These are phyloP conservation scores for Aeoliscus strigatus DNA, from an alignment of 2,797 vertebrate species.

Conservation along the genomic window DNA sequence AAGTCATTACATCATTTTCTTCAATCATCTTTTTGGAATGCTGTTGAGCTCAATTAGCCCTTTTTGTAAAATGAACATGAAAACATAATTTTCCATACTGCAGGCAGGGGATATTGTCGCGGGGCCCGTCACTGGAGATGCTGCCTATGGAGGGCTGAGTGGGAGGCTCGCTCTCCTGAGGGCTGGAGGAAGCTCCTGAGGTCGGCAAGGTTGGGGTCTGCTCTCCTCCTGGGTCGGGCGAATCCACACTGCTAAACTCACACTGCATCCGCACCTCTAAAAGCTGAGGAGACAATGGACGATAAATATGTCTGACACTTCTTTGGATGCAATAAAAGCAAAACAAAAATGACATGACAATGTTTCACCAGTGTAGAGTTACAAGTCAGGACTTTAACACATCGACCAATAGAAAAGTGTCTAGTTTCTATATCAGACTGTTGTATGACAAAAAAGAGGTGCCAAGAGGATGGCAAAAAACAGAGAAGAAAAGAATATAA, in stretches of 20 bases:
- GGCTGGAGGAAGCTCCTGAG: slow-evolving; percentile 80
- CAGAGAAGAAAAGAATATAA: neutral
- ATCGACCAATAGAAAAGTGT: too few relatives aligned
- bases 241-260: slow-evolving; percentile 85
- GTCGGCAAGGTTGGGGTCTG: slow-evolving; percentile 81
- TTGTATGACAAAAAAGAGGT: too few relatives aligned
- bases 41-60: neutral
- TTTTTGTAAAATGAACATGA: neutral
- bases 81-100: slow-evolving; percentile 72
- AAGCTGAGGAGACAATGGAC: slow-evolving; percentile 77
- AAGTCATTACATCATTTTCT: slow-evolving; percentile 4
- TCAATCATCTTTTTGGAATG: neutral
- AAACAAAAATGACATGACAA: too few relatives aligned
- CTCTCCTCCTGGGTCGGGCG: slow-evolving; percentile 82
- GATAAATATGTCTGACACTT: neutral
- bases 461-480: too few relatives aligned
- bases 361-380: too few relatives aligned
- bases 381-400: too few relatives aligned
- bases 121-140: slow-evolving; percentile 86
- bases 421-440: too few relatives aligned
- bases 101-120: slow-evolving; percentile 92
- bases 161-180: slow-evolving; percentile 80
- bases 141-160: slow-evolving; percentile 84
- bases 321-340: too few relatives aligned
- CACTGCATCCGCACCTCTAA: slow-evolving; percentile 89